Evolutionary conservation across 1,140 invertebrate genomes (phyloP), one percentile per base, ranked within the genome.

Genomic region (Halictus rubicundus): DNA sequence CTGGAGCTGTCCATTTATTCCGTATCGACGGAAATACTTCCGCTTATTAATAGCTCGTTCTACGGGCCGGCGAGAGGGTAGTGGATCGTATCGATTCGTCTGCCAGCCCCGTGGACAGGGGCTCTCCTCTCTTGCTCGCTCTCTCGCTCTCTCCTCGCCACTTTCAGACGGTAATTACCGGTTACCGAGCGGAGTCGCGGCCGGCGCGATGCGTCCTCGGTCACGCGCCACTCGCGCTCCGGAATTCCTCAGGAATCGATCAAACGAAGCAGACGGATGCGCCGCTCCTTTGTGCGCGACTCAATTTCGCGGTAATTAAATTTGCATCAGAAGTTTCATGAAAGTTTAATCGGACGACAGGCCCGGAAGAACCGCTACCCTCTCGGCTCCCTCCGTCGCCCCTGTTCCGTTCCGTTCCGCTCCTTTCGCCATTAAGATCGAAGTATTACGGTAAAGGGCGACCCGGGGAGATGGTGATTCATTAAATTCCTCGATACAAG

Each of bases 261-360:
- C 73, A 32, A 68, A 76, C 64, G 52, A 16, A 16, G 19, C 16
- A 27, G 25, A 59, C 57, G 57, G 19, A 32, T 59, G 52, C 65
- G 10, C 37, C 27, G 12, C 57, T 68, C 32, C 42, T 75, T 59
- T 68, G 73, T 57, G 49, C 32, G 32, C 63, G 49, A 75, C 73
- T 75, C 73, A 68, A 66, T 66, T 83, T 60, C 71, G 71, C 65
- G 68, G 54, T 83, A 83, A 83, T 83, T 70, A 69, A 83, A 83
- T 71, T 84, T 79, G 9, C 68, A 42, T 73, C 82, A 57, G 57
- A 84, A 84, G 57, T 84, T 84, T 84, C 42, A 39, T 64, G 37
- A 49, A 83, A 84, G 75, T 84, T 84, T 84, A 73, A 84, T 83
- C 82, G 82, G 46, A 23, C 68, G 63, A 52, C 42, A 52, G 49